Evolutionary conservation across 1,140 invertebrate species (phyloP).

Genomic region (Cardiocondyla obscurior): DNA sequence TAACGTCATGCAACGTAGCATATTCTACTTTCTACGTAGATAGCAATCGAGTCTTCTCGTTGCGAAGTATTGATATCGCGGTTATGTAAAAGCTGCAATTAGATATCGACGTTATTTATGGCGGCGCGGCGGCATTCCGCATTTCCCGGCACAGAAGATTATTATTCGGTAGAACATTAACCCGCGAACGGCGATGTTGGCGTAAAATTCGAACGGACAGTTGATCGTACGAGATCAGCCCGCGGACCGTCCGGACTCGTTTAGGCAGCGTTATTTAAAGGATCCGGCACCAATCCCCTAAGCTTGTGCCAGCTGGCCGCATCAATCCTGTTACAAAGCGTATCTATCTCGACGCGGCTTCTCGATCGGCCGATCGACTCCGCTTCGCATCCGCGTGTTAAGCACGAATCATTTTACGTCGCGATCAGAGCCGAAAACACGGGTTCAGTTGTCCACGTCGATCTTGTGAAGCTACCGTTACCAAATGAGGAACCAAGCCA

Average conservation of each 20-base stretch:
- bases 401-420: conserved; percentile 71
- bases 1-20: neutral
- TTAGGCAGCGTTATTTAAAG: conserved; percentile 70
- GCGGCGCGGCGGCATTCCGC: neutral
- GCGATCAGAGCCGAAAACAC: conserved; percentile 60
- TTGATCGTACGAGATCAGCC: conserved; percentile 71
- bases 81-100: conserved; percentile 28
- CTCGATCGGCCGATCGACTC: conserved; percentile 72
- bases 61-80: neutral
- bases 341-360: conserved; percentile 73
- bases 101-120: neutral
- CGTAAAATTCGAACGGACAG: conserved; percentile 59
- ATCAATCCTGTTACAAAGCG: conserved; percentile 79
- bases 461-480: conserved; percentile 69
- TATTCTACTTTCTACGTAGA: conserved; percentile 1
- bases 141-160: neutral
- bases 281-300: conserved; percentile 67
- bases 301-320: conserved; percentile 71
- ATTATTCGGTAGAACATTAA: conserved; percentile 46
- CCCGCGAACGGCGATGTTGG: conserved; percentile 25
- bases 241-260: conserved; percentile 70
- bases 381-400: conserved; percentile 49
- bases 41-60: neutral
- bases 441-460: conserved; percentile 64
- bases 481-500: conserved; percentile 19